phyloP scores from a whole-genome alignment of 2,113 vertebrate genomes.

The Oreochromis aureus region DNA sequence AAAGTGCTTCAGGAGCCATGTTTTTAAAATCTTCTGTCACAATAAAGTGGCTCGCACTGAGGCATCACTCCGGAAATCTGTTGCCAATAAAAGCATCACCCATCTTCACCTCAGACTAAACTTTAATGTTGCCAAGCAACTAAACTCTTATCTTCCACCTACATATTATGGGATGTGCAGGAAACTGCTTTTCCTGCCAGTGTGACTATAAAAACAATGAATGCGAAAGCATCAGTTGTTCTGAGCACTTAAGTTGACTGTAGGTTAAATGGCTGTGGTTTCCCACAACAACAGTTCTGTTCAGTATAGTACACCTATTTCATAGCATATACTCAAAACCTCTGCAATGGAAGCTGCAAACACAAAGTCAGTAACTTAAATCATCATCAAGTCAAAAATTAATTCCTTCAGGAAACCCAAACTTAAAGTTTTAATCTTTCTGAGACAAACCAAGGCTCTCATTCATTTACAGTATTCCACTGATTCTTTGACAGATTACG shows the following conservation, averaged over 20 bases:
- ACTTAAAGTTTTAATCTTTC: not conserved
- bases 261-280: not conserved
- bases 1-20: not conserved
- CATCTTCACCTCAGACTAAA: constrained; percentile 14
- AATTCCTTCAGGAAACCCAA: not conserved
- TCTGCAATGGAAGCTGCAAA: not conserved
- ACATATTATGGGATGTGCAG: constrained; percentile 57
- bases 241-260: not conserved
- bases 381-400: not conserved
- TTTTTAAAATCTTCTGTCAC: not conserved
- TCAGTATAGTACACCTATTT: not conserved
- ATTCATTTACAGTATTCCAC: not conserved
- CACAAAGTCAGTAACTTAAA: not conserved
- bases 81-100: not conserved
- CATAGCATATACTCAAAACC: not conserved
- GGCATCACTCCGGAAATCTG: not conserved
- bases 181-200: not conserved
- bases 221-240: constrained; percentile 2
- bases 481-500: not conserved
- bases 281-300: not conserved
- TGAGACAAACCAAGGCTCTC: not conserved
- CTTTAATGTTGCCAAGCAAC: constrained; percentile 62
- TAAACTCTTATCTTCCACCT: constrained; percentile 51
- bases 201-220: constrained; percentile 8
- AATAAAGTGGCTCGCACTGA: not conserved